Evolutionary conservation across 2,113 vertebrate species (phyloP).

Genomic region (Bombycilla garrulus): DNA sequence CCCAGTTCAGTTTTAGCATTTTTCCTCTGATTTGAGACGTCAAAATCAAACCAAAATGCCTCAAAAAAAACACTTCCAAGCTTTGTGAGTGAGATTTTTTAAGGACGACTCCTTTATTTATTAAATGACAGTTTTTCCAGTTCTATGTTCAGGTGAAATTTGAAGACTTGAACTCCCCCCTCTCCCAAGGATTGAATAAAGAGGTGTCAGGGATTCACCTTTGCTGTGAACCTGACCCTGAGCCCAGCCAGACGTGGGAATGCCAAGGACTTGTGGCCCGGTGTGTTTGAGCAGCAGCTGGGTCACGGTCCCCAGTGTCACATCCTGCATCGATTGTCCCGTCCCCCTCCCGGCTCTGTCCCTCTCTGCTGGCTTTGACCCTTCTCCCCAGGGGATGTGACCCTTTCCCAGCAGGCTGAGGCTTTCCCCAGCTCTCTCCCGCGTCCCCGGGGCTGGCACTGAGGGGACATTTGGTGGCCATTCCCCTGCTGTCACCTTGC

Average conservation of each 20-base stretch:
- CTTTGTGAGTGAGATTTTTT: neutral
- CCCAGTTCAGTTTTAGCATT: neutral
- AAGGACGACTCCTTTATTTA: neutral
- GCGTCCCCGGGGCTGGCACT: fast-evolving
- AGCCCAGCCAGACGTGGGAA: fast-evolving
- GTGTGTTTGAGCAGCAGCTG: neutral
- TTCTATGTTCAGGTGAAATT: neutral
- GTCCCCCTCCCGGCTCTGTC: neutral
- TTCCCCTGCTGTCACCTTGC: neutral
- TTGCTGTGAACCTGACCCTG: neutral
- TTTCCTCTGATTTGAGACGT: neutral
- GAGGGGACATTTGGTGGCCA: neutral
- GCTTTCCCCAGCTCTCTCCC: neutral
- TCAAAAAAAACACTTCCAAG: neutral
- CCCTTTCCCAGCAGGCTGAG: neutral
- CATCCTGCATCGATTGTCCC: neutral
- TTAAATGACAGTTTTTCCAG: neutral
- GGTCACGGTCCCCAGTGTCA: fast-evolving
- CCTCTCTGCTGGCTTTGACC: neutral
- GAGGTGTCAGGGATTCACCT: neutral
- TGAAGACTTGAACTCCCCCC: neutral
- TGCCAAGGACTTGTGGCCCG: neutral
- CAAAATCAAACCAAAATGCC: neutral
- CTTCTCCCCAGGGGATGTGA: fast-evolving
- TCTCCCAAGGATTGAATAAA: neutral